Base-by-base conservation (phyloP, 1,140 invertebrate species). In the Galleria mellonella region DNA sequence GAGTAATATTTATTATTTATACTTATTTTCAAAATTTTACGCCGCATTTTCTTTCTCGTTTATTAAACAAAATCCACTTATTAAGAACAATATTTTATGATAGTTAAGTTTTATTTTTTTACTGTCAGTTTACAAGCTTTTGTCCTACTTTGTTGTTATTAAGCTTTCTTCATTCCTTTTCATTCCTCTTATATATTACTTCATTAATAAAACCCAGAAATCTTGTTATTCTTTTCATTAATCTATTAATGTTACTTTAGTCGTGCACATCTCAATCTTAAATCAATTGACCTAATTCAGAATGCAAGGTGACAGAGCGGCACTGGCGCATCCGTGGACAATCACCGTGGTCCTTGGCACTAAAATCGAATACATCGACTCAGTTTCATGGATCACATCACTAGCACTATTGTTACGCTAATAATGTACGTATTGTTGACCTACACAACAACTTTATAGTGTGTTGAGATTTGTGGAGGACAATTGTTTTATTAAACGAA, bases 311-410 rank as follows among this genome's bases (percentile, higher is more conserved):
- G 70, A 75, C 67, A 66, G 57, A 55, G 43, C 32, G 38, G 43
- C 46, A 35, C 38, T 42, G 35, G 46, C 54, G 52, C 62, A 69
- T 69, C 66, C 60, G 61, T 41, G 53, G 50, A 69, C 61, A 66
- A 66, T 67, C 66, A 45, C 72, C 32, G 41, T 37, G 31, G 67
- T 77, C 76, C 76, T 77, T 81, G 76, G 73, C 75, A 73, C 58
- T 43, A 59, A 68, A 67, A 47, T 37, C 14, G 35, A 40, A 60
- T 17, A 27, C 38, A 38, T 59, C 51, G 42, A 56, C 44, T 52
- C 62, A 38, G 51, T 58, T 71, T 63, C 71, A 74, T 57, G 70
- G 72, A 70, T 72, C 72, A 74, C 64, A 72, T 72, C 63, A 68
- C 62, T 67, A 33, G 57, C 48, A 38, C 72, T 64, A 79, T 79